A percentile compares a stretch with the other conserved stretches of the same genome.
Evolutionary conservation across 2,113 vertebrate genomes (phyloP).

Genomic region (Anas platyrhynchos): DNA sequence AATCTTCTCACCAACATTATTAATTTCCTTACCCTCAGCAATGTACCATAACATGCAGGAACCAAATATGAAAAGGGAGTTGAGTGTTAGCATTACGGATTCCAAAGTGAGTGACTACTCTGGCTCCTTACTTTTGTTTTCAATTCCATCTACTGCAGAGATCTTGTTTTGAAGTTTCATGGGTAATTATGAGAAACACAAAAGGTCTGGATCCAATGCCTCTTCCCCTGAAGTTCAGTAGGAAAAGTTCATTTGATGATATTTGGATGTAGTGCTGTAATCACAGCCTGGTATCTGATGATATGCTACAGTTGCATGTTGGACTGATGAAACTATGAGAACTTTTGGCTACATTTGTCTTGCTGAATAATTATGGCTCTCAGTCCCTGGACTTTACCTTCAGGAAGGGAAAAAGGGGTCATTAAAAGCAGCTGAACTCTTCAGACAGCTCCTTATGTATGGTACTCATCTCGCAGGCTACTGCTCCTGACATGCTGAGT

Average conservation of each 20-base stretch:
- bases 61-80: not conserved
- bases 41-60: not conserved
- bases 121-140: not conserved
- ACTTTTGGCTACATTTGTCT: not conserved
- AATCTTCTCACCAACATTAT: not conserved
- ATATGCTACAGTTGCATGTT: rapidly evolving
- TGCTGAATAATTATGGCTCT: not conserved
- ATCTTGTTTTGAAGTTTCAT: not conserved
- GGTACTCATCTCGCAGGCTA: not conserved
- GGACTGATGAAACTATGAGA: not conserved
- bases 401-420: not conserved
- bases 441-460: not conserved
- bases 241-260: not conserved
- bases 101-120: not conserved
- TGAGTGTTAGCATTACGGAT: not conserved
- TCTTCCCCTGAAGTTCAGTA: not conserved
- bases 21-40: not conserved
- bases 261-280: not conserved
- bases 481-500: not conserved
- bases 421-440: not conserved
- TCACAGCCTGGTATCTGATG: not conserved
- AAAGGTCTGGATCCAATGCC: not conserved
- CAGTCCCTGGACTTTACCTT: not conserved
- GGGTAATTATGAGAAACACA: not conserved
- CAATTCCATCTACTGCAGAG: not conserved